phyloP scores from a whole-genome alignment of 2,888 invertebrate species.

The Drosophila merina region DNA sequence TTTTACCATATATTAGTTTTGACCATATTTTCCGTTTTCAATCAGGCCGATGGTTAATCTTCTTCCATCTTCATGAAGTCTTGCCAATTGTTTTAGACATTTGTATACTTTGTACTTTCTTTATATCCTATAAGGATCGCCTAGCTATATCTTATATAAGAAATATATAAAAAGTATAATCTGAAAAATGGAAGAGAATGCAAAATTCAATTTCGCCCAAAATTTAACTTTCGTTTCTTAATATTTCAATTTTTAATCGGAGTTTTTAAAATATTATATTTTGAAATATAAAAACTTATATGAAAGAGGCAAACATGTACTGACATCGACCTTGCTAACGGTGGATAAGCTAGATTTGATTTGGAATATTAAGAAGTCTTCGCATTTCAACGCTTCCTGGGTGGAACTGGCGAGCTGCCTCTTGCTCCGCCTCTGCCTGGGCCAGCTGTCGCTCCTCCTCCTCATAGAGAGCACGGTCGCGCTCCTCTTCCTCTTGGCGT shows the following conservation, averaged over 20 bases:
- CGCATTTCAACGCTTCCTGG: neutral
- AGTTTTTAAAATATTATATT: slow-evolving; percentile 1
- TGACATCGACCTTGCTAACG: slow-evolving; percentile 14
- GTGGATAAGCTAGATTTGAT: slow-evolving; percentile 29
- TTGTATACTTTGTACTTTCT: no score
- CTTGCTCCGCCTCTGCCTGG: slow-evolving; percentile 1
- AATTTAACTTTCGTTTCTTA: no score
- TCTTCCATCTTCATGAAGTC: no score
- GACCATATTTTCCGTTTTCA: no score
- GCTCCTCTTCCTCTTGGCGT: slow-evolving; percentile 23
- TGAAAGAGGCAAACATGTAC: neutral
- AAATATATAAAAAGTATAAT: no score
- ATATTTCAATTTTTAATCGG: neutral
- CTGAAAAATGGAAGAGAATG: no score
- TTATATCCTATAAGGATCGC: no score
- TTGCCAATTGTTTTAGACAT: no score
- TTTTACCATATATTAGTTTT: no score
- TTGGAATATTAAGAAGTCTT: slow-evolving; percentile 6
- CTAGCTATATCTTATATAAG: no score
- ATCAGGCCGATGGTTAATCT: no score
- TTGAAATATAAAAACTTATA: slow-evolving; percentile 4
- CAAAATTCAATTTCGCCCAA: no score
- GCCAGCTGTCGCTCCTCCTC: slow-evolving; percentile 9
- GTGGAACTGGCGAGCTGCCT: neutral
- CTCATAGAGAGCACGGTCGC: slow-evolving; percentile 3